Evolutionary conservation across 2,888 invertebrate species (phyloP).

Genomic region (Perdita meconis): DNA sequence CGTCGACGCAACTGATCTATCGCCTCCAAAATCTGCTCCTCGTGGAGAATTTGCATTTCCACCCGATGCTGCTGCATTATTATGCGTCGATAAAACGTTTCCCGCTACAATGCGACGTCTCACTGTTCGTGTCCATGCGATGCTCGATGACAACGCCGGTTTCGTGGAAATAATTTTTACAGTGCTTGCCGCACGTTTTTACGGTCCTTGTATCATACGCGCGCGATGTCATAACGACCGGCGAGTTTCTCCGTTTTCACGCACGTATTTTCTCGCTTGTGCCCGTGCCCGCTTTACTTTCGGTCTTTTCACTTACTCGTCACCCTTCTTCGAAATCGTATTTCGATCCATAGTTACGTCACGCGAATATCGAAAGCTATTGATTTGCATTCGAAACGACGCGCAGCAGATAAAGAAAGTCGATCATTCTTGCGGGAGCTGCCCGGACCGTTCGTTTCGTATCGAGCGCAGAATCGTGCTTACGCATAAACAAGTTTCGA

Average conservation of each 20-base stretch:
- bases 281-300: constrained; percentile 16
- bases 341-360: constrained; percentile 10
- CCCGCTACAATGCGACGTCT: constrained; percentile 17
- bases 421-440: constrained; percentile 37
- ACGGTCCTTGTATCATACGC: constrained; percentile 32
- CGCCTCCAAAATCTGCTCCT: constrained; percentile 92
- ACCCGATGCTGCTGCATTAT: constrained; percentile 78
- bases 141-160: not conserved
- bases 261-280: constrained; percentile 17
- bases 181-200: constrained; percentile 33
- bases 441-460: constrained; percentile 21
- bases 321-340: not conserved
- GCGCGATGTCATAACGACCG: constrained; percentile 55
- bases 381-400: constrained; percentile 19
- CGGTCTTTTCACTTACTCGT: constrained; percentile 3
- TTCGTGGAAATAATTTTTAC: constrained; percentile 12
- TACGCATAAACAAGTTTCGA: constrained; percentile 37
- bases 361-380: constrained; percentile 12
- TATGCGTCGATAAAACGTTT: constrained; percentile 32
- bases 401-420: constrained; percentile 28
- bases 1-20: constrained; percentile 93
- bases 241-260: constrained; percentile 30
- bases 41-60: constrained; percentile 88
- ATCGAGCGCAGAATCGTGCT: constrained; percentile 46
- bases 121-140: not conserved